A percentile compares a stretch with the other conserved stretches of the same genome.
phyloP scores from a whole-genome alignment of 2,113 vertebrate species.

The Nothocercus nigrocapillus region DNA sequence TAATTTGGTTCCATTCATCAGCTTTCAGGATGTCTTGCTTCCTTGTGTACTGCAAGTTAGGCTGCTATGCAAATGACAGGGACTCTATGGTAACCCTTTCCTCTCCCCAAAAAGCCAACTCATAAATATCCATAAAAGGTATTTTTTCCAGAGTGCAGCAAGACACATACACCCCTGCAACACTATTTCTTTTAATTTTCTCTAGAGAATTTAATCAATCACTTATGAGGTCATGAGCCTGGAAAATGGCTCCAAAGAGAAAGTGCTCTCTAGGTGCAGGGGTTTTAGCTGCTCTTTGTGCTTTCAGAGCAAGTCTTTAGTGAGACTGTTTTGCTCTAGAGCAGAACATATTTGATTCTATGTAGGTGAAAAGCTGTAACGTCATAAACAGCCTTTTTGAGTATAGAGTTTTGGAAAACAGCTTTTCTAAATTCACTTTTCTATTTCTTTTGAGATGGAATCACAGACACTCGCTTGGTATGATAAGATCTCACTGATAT shows the following conservation, averaged over 20 bases:
- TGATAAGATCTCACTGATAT: not conserved
- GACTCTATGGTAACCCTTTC: not conserved
- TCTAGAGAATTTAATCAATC: constrained; percentile 23
- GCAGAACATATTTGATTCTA: not conserved
- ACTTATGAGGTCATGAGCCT: not conserved
- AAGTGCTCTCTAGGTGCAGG: not conserved
- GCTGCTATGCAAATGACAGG: not conserved
- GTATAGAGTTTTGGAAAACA: not conserved
- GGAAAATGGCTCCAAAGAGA: not conserved
- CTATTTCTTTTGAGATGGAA: constrained; percentile 47
- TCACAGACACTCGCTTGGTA: not conserved
- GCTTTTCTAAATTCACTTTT: not conserved
- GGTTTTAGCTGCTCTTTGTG: not conserved
- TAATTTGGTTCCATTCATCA: not conserved
- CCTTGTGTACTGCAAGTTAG: not conserved
- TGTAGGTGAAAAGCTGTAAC: not conserved
- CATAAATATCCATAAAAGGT: not conserved
- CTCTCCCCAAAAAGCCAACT: not conserved
- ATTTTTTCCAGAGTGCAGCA: not conserved
- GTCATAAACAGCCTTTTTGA: not conserved
- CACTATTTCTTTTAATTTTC: not conserved
- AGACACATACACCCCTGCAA: not conserved
- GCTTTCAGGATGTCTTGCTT: not conserved
- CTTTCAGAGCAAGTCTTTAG: not conserved
- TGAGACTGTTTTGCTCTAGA: not conserved